Base-by-base conservation (phyloP, 2,113 vertebrate genomes). In the Oenanthe oenanthe region DNA sequence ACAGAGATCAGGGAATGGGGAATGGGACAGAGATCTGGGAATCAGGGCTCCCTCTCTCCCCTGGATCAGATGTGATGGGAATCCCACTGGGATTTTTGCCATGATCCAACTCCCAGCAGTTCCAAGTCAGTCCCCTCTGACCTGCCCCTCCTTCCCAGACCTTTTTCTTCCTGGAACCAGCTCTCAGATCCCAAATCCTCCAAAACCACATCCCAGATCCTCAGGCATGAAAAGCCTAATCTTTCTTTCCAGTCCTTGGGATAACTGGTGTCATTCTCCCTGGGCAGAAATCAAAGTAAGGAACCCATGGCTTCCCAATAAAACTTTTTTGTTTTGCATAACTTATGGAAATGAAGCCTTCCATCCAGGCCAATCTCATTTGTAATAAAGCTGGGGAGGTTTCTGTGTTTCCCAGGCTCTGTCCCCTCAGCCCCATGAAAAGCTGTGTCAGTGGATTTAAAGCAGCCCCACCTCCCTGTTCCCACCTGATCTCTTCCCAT, bases 31-130 rank as follows among this genome's bases (percentile, higher is more conserved):
- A 47, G 10, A 32, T 7, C 54, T 15, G 5, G 51, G 31, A 15
- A 26, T 40, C 34, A 25, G 66, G 21, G 18, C n/a, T 66, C 25
- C 12, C 20, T 28, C 62, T 43, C 24, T 10, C 34, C 5, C 43
- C 32, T 8, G 1, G 2, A 16, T 7, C 45, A 28, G 36, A 28
- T 12, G 19, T 16, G 24, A 40, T 45, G 20, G 60, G 47, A 73
- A 47, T 66, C 15, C 47, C 0, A 1, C 47, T 8, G 36, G 17
- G 65, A n/a, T 38, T 58, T 25, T 36, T 50, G 12, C 67, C 4
- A 1, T 11, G 43, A 80, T 48, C 38, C 48, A 28, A 8, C 9
- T 81, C 25, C 31, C 38, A 62, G 26, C 0, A 0, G 21, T 36
- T n/a, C 6, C 3, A 4, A 53, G 20, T 38, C 50, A 7, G 34